Evolutionary conservation across 2,113 vertebrate genomes (phyloP), one percentile per base, ranked within the genome.

Genomic region (Paralichthys olivaceus): DNA sequence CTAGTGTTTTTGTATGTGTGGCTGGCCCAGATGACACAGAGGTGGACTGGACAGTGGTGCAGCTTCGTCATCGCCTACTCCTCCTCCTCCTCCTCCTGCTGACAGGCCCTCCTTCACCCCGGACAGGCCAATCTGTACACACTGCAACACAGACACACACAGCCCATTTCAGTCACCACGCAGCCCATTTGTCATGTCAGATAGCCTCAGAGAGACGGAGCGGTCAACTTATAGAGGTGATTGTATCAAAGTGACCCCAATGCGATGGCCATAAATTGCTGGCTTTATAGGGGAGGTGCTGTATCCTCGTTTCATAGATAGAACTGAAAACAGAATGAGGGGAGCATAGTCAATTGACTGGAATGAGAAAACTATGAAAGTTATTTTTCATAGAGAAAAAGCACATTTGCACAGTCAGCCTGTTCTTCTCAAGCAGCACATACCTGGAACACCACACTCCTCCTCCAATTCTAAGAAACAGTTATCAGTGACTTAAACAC

Each of bases 101-200:
- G 87, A 89, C 82, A 89, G 87, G 85, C 75, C 82, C 80, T 90
- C 86, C 80, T 89, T 90, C 88, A 92, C 78, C 61, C 65, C 4
- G 43, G 91, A 91, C 85, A 90, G 86, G 77, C 86, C 91, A 92
- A 92, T 91, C 89, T 92, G 89, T 84, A 81, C 74, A 89, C 75
- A 93, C 79, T 75, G 77, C 26, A 37, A 59, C 85, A 86, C 81
- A 87, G 76, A 92, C 84, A 89, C 68, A 86, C 77, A 75, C 23
- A 82, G 80, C 68, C 69, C 75, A 73, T 90, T 73, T 90, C 84
- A 90, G 83, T 84, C 77, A 64, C 56, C 77, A 72, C 68, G 79
- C 59, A 78, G 60, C 69, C 76, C 86, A 91, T 92, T 89, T 85
- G 75, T 92, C 87, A 91, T 67, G 71, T 92, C 85, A 87, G 79